A percentile compares a stretch with the other conserved stretches of the same genome.
Conservation (phyloP, 2,888 invertebrate species). For the Caenorhabditis sp. region DNA sequence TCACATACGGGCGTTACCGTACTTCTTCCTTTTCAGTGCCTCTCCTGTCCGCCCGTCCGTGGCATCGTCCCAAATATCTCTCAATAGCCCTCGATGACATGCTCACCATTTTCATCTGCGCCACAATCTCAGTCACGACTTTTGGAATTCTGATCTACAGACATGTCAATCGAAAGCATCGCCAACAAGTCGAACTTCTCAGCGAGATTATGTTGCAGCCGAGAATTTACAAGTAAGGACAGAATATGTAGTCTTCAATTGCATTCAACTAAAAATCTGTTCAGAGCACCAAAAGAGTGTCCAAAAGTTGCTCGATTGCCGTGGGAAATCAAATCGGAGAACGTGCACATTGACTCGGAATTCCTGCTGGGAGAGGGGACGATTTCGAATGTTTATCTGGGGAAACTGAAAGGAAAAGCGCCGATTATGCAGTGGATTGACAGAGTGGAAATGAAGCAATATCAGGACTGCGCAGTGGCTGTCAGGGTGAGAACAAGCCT, state of each 20-base stretch:
- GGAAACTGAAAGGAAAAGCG: conserved; percentile 70
- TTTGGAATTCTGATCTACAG: conserved; percentile 62
- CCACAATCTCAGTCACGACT: conserved; percentile 56
- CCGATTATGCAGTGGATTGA: conserved; percentile 73
- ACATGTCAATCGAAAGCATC: conserved; percentile 52
- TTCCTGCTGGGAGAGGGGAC: conserved; percentile 70
- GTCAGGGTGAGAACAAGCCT: conserved; percentile 49
- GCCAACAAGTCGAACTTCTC: conserved; percentile 57
- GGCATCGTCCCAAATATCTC: conserved; percentile 61
- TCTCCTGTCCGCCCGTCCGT: conserved; percentile 46
- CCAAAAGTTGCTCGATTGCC: conserved; percentile 61
- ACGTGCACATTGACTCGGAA: conserved; percentile 67
- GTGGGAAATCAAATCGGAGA: conserved; percentile 71
- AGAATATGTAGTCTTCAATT: conserved; percentile 42
- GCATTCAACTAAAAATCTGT: conserved; percentile 7
- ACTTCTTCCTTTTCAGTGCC: conserved; percentile 52
- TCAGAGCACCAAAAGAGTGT: conserved; percentile 60
- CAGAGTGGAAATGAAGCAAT: conserved; percentile 70
- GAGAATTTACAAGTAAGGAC: conserved; percentile 44
- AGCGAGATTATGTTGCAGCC: conserved; percentile 61
- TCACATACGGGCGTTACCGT: too few species aligned
- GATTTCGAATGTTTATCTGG: conserved; percentile 67
- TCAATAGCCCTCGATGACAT: conserved; percentile 65
- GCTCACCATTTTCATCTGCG: conserved; percentile 63
- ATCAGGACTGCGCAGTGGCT: conserved; percentile 72